Percentiles rank a stretch among this genome's conserved stretches.
Conservation (phyloP, 1,140 invertebrate species). For the Trichonephila inaurata region DNA sequence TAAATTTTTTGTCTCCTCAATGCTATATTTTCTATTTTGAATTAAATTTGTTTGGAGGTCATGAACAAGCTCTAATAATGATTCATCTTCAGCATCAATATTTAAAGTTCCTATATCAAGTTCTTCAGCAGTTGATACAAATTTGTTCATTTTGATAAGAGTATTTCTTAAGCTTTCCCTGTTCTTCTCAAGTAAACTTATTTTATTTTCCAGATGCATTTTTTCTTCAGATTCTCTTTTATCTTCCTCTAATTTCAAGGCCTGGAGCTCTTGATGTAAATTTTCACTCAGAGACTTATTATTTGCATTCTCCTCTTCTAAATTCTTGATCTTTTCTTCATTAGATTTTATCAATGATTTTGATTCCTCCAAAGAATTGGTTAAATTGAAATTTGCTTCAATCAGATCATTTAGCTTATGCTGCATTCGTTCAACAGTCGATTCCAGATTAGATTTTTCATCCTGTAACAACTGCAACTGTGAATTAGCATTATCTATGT, state of each 20-base stretch:
- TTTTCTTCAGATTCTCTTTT: slow-evolving; percentile 9
- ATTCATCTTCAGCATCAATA: not conserved
- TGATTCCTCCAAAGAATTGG: slow-evolving; percentile 43
- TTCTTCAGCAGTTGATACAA: not conserved
- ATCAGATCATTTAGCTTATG: slow-evolving; percentile 15
- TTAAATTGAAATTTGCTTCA: slow-evolving; percentile 44
- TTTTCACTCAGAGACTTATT: slow-evolving; percentile 10
- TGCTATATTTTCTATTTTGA: not conserved
- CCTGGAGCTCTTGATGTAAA: not conserved
- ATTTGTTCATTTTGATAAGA: not conserved
- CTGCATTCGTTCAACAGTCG: slow-evolving; percentile 6
- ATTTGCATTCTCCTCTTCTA: not conserved
- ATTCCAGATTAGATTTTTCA: slow-evolving; percentile 39
- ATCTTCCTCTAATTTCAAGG: not conserved
- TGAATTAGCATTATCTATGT: slow-evolving; percentile 42
- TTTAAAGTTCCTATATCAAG: not conserved
- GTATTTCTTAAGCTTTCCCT: not conserved
- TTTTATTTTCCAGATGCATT: not conserved
- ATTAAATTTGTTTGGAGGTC: not conserved
- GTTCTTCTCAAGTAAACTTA: not conserved
- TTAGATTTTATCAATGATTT: not conserved
- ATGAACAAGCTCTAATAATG: not conserved
- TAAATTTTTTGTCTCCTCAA: not conserved
- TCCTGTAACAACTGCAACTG: not conserved
- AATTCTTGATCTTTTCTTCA: slow-evolving; percentile 22